phyloP scores from a whole-genome alignment of 2,797 vertebrate genomes.

The Chaenodraco wilsoni region DNA sequence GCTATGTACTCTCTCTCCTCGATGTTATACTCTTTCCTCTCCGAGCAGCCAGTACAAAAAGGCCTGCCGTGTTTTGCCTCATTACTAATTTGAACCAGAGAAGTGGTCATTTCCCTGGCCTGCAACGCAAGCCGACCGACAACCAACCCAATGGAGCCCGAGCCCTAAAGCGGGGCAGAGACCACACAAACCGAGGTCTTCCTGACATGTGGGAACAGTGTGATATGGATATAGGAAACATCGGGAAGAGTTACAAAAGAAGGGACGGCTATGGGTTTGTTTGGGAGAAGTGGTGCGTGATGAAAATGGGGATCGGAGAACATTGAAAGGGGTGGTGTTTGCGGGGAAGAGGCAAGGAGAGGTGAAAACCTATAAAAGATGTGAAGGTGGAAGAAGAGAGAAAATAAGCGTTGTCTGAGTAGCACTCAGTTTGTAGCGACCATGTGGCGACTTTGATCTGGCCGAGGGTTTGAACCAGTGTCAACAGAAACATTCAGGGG shows the following conservation, averaged over 20 bases:
- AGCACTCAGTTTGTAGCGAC: constrained; percentile 56
- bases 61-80: constrained; percentile 76
- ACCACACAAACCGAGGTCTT: constrained; percentile 65
- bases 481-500: constrained; percentile 72
- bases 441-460: constrained; percentile 80
- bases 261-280: constrained; percentile 35
- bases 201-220: constrained; percentile 73
- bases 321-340: constrained; percentile 32
- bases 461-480: constrained; percentile 65
- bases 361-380: constrained; percentile 51
- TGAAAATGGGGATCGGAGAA: constrained; percentile 42
- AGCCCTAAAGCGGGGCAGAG: constrained; percentile 66
- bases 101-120: constrained; percentile 71
- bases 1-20: constrained; percentile 50
- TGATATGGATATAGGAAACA: constrained; percentile 70
- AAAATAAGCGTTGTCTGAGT: constrained; percentile 57
- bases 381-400: constrained; percentile 50
- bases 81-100: constrained; percentile 87
- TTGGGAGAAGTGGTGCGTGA: constrained; percentile 39
- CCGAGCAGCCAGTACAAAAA: constrained; percentile 66
- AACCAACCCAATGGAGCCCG: constrained; percentile 56
- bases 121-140: constrained; percentile 57
- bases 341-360: constrained; percentile 42
- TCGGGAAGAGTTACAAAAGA: constrained; percentile 36
- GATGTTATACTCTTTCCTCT: constrained; percentile 66